Evolutionary conservation across 2,888 invertebrate species (phyloP), one percentile per base, ranked within the genome.

Genomic region (Cephalotes varians): DNA sequence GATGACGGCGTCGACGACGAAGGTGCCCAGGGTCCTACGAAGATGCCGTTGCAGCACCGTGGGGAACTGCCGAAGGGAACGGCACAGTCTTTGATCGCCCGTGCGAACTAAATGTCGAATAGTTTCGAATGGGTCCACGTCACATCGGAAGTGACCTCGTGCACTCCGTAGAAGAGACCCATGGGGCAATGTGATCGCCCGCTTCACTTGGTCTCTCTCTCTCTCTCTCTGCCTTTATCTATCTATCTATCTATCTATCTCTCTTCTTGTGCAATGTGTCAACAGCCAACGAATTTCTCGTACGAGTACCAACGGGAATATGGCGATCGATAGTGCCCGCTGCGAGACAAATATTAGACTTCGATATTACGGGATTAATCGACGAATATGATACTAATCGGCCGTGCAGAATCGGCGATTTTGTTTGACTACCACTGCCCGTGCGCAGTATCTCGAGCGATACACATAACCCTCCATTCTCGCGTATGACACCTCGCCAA

Each of bases 21-120:
- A 54, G 54, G 62, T 54, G 47, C 40, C 4, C 21, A 62, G 73
- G 44, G 37, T 12, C 31, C 44, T 34, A 58, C 18, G 40, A 62
- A 40, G 47, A 79, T 79, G 81, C 34, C 69, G 64, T 58, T 62
- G 21, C 58, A 25, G 21, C 62, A 67, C 56, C 74, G 28, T 65
- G n/a, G 81, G 71, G 77, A 79, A 84, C 76, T 83, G 73, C 47
- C 83, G 67, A 65, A 62, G 54, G 64, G 79, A 82, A 67, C 79
- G 21, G n/a, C 12, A 58, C 28, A 37, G 74, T 82, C 88, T 90
- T 88, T 88, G 86, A 90, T 86, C 89, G 86, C n/a, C 79, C 84
- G 64, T 51, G 82, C 85, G 85, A 84, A 65, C 82, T 86, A 82
- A 86, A 80, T 60, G 79, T 85, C 87, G 76, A 87, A 84, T 82